Conservation (phyloP, 1,140 invertebrate species). For the Dolichoris vasculosae region DNA sequence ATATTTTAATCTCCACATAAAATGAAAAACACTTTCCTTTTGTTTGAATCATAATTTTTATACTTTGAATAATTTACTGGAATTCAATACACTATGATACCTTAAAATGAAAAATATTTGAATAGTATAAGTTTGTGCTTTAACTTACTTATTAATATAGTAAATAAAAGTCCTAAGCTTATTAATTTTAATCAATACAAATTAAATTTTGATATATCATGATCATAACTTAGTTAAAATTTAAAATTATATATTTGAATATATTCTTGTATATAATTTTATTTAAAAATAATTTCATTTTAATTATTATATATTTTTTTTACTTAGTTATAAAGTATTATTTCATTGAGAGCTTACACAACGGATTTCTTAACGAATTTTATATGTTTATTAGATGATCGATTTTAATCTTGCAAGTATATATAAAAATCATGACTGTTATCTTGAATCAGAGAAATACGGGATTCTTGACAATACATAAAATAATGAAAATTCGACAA, state of each 20-base stretch:
- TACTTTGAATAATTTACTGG: not conserved
- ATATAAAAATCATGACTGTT: not conserved
- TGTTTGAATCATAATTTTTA: not conserved
- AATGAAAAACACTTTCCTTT: not conserved
- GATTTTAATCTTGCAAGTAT: not conserved
- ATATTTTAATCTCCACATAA: not conserved
- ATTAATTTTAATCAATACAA: not conserved
- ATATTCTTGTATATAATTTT: not conserved
- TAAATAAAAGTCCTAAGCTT: too few relatives aligned
- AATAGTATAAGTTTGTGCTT: not conserved
- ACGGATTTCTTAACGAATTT: not conserved
- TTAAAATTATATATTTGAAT: not conserved
- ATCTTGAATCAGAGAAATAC: not conserved
- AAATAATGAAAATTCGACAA: not conserved
- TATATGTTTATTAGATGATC: not conserved
- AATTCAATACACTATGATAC: not conserved
- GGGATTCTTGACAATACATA: not conserved
- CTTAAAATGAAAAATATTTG: not conserved
- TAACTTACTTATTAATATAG: not conserved
- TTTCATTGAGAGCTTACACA: not conserved
- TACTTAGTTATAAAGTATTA: not conserved
- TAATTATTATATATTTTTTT: not conserved
- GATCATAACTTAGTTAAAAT: not conserved
- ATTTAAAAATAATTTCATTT: conserved; percentile 2
- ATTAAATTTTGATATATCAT: not conserved